Percentiles rank a stretch among this genome's conserved stretches.
Conservation (phyloP, 2,113 vertebrate genomes). For the Gymnobelideus leadbeateri region DNA sequence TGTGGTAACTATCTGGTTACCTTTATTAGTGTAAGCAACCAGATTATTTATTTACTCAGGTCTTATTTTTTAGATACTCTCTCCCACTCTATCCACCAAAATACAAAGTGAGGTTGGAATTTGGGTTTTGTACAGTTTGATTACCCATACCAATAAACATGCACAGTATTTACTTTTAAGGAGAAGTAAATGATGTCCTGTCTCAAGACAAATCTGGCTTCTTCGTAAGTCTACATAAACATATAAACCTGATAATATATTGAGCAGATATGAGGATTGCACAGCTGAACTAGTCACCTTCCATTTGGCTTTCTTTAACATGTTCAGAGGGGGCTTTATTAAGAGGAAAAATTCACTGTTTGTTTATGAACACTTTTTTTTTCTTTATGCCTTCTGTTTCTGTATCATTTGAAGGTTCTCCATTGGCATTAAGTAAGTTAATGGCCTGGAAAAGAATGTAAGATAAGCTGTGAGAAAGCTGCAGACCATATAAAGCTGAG, state of each 20-base stretch:
- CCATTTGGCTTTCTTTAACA: not conserved
- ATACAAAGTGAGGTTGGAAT: constrained; percentile 9
- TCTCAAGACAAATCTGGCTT: not conserved
- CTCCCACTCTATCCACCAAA: not conserved
- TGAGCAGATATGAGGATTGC: not conserved
- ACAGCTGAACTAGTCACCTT: not conserved
- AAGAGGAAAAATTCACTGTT: not conserved
- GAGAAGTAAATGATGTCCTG: not conserved
- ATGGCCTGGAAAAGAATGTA: not conserved
- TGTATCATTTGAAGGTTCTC: not conserved
- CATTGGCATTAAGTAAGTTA: constrained; percentile 11
- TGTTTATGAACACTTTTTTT: not conserved
- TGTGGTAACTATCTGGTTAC: not conserved
- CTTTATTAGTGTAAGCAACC: not conserved
- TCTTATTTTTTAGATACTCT: not conserved
- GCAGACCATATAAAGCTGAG: not conserved
- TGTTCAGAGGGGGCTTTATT: not conserved
- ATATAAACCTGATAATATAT: not conserved
- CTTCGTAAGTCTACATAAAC: not conserved
- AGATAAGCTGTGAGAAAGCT: not conserved
- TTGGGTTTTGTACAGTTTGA: not conserved
- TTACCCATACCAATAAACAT: not conserved
- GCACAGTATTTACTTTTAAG: not conserved
- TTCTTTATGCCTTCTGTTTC: not conserved
- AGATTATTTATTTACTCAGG: not conserved